phyloP scores from a whole-genome alignment of 2,113 vertebrate species.

The Saguinus imperator region DNA sequence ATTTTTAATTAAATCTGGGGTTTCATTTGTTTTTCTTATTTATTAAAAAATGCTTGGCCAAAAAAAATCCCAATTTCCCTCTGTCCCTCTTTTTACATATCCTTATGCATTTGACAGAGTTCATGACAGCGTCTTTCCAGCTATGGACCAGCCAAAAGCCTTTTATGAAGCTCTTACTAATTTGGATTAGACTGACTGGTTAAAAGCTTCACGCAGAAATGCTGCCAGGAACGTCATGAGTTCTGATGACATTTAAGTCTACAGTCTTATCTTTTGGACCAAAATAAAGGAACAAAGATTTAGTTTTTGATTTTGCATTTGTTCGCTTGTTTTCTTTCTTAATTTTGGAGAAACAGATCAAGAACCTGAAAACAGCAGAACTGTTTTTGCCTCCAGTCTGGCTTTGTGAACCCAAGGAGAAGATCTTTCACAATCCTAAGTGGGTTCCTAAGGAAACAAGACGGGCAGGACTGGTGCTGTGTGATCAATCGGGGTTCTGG shows the following conservation, averaged over 20 bases:
- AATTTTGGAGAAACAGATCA: slow-evolving; percentile 41
- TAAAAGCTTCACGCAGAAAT: slow-evolving; percentile 81
- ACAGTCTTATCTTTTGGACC: slow-evolving; percentile 80
- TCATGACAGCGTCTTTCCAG: slow-evolving; percentile 78
- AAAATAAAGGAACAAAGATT: slow-evolving; percentile 58
- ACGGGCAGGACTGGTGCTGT: neutral
- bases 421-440: neutral
- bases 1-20: slow-evolving; percentile 79
- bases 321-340: slow-evolving; percentile 61
- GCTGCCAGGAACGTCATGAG: slow-evolving; percentile 76
- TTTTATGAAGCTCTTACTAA: slow-evolving; percentile 85
- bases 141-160: slow-evolving; percentile 78
- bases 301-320: slow-evolving; percentile 65
- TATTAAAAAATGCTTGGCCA: slow-evolving; percentile 71
- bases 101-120: slow-evolving; percentile 79
- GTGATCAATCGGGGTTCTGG: neutral
- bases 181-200: slow-evolving; percentile 82
- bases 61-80: slow-evolving; percentile 58
- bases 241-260: slow-evolving; percentile 75
- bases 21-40: slow-evolving; percentile 70
- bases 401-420: slow-evolving; percentile 39
- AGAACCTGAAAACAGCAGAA: neutral
- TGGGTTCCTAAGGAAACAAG: neutral
- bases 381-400: neutral
- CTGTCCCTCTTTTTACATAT: slow-evolving; percentile 71